Conservation (phyloP, 2,888 invertebrate species). For the Dastarcus helophoroides region DNA sequence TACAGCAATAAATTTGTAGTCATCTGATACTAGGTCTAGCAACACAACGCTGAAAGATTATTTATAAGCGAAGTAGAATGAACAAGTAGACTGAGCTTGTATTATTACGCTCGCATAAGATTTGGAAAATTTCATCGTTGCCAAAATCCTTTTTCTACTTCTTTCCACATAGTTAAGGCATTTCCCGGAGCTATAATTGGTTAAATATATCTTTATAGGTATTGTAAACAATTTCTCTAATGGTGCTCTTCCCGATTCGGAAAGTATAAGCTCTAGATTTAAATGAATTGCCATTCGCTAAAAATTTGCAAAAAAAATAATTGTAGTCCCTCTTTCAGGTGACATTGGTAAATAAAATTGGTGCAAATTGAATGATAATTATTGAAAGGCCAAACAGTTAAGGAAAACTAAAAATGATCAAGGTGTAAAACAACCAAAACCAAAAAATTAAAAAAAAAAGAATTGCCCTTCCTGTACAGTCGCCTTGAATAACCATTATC, state of each 20-base stretch:
- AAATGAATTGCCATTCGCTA: slow-evolving; percentile 1
- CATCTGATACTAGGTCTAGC: not conserved
- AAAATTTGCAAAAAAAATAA: not conserved
- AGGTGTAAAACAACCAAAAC: slow-evolving; percentile 1
- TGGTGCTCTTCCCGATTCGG: not conserved
- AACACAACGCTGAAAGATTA: not conserved
- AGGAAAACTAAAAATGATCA: not conserved
- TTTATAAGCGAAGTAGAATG: not conserved
- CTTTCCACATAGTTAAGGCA: not conserved
- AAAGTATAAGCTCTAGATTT: not conserved
- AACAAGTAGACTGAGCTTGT: not conserved
- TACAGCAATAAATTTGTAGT: not conserved
- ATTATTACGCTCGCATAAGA: not conserved
- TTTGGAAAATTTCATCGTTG: not conserved
- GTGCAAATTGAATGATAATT: slow-evolving; percentile 2
- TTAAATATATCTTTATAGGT: not conserved
- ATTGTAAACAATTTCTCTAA: not conserved
- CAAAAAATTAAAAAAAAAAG: not conserved
- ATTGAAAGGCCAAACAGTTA: slow-evolving; percentile 3
- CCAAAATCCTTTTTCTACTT: slow-evolving; percentile 1
- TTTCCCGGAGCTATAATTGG: not conserved
- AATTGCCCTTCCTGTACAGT: slow-evolving; percentile 1
- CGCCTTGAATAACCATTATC: not conserved
- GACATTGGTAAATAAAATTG: not conserved
- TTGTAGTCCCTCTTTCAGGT: slow-evolving; percentile 1